phyloP scores from a whole-genome alignment of 1,140 invertebrate species.

The Eubasilissa regina region DNA sequence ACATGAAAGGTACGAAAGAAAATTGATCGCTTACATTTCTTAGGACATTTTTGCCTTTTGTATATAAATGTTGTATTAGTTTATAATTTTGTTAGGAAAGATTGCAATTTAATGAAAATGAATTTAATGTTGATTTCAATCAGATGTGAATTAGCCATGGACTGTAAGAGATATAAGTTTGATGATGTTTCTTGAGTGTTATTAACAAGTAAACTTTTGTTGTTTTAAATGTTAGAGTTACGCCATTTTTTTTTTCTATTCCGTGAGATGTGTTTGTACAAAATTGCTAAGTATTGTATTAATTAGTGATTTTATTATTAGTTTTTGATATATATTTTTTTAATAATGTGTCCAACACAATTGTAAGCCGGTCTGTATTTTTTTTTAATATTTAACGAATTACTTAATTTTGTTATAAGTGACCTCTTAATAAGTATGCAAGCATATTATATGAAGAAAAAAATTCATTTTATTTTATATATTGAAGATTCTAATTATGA shows the following conservation, averaged over 20 bases:
- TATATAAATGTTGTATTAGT: no score
- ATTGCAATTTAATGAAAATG: no score
- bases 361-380: conserved; percentile 19
- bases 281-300: conserved; percentile 35
- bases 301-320: conserved; percentile 24
- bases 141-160: no score
- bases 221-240: background rate
- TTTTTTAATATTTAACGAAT: conserved; percentile 38
- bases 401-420: conserved; percentile 47
- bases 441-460: conserved; percentile 29
- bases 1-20: no score
- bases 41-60: no score
- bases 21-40: no score
- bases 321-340: conserved; percentile 15
- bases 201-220: no score
- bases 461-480: conserved; percentile 38
- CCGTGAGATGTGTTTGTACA: conserved; percentile 11
- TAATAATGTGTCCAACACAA: conserved; percentile 35
- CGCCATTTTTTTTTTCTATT: background rate
- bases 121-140: no score
- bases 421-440: conserved; percentile 21
- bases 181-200: no score
- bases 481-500: conserved; percentile 41
- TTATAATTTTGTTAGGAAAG: no score
- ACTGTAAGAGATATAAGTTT: no score